A percentile compares a stretch with the other conserved stretches of the same genome.
Evolutionary conservation across 2,888 invertebrate species (phyloP).

Genomic region (Xestia sexstrigata): DNA sequence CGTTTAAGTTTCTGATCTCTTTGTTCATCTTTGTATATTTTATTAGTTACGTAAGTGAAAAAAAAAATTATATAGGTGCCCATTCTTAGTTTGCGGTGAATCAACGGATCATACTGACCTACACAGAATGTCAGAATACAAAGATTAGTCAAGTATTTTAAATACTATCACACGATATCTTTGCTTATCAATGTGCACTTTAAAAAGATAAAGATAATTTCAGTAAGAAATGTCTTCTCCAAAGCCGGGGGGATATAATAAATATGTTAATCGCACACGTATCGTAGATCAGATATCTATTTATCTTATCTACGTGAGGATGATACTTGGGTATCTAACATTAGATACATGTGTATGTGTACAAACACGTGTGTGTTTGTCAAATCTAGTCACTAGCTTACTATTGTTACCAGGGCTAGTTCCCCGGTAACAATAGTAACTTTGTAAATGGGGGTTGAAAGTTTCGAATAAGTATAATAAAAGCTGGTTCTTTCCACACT

Average conservation of each 20-base stretch:
- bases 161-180: neutral
- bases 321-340: conserved; percentile 1
- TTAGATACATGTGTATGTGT: too few relatives aligned
- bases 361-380: neutral
- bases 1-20: neutral
- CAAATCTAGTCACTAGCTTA: neutral
- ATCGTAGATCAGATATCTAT: neutral
- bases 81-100: neutral
- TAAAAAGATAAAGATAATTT: conserved; percentile 7
- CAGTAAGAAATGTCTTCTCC: neutral
- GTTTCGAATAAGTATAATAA: too few relatives aligned
- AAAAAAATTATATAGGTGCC: neutral
- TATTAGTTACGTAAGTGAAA: neutral
- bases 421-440: neutral
- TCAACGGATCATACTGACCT: neutral
- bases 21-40: neutral
- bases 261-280: neutral
- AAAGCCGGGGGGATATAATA: conserved; percentile 1
- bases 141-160: neutral
- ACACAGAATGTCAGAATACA: neutral
- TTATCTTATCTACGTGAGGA: conserved; percentile 19
- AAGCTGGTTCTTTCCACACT: neutral
- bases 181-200: neutral
- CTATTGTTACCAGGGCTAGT: neutral
- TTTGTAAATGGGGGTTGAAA: neutral